A percentile compares a stretch with the other conserved stretches of the same genome.
These are phyloP conservation scores for Laticauda laticaudata DNA, from an alignment of 2,113 vertebrate genomes.

Conservation along the genomic window DNA sequence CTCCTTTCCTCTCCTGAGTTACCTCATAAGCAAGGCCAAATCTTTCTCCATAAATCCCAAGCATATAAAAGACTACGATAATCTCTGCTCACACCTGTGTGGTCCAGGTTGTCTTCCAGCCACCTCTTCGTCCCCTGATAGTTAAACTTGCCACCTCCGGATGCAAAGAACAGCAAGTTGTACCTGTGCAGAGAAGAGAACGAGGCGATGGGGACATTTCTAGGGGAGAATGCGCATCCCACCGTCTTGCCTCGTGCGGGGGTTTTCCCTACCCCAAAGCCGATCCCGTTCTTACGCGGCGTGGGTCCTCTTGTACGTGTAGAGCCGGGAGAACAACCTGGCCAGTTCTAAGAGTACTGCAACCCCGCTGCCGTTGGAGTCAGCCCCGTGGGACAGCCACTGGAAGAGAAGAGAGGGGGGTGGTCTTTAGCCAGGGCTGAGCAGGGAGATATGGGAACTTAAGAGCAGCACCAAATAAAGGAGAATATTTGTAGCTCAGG, in stretches of 20 bases:
- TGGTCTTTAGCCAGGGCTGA: neutral
- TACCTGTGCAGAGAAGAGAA: constrained; percentile 72
- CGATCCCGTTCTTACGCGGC: constrained; percentile 78
- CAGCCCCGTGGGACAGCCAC: constrained; percentile 95
- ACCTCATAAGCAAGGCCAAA: neutral
- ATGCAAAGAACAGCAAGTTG: constrained; percentile 95
- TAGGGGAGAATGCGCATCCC: accelerated
- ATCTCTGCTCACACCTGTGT: constrained; percentile 80
- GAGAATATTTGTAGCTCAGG: too few species aligned
- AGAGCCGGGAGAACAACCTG: constrained; percentile 93
- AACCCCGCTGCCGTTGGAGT: constrained; percentile 94
- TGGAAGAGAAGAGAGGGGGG: constrained; percentile 48
- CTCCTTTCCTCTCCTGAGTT: too few species aligned
- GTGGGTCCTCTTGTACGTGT: constrained; percentile 96
- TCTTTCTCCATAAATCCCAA: too few species aligned
- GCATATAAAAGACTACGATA: neutral
- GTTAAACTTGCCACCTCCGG: constrained; percentile 97
- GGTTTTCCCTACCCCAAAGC: neutral
- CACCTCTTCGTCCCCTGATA: constrained; percentile 98
- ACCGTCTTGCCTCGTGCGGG: neutral
- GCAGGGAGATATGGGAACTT: neutral
- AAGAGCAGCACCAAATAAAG: too few species aligned
- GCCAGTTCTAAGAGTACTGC: constrained; percentile 91
- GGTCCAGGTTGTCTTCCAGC: constrained; percentile 96
- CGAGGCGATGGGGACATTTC: neutral